phyloP scores from a whole-genome alignment of 2,888 invertebrate genomes.

The Pyrocoelia pectoralis region DNA sequence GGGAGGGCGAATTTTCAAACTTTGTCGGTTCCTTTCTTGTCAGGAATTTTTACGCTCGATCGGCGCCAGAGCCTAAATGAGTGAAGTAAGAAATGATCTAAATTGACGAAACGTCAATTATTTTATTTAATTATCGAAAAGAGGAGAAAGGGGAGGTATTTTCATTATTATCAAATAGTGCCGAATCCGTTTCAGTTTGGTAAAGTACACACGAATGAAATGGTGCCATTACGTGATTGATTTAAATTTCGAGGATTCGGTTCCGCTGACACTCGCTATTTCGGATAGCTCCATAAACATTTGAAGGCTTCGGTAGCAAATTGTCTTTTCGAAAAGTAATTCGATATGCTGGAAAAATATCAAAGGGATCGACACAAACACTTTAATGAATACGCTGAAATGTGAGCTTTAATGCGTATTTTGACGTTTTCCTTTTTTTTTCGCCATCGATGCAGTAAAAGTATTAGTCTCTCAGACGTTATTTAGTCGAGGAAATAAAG shows the following conservation, averaged over 20 bases:
- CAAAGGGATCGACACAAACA: constrained; percentile 7
- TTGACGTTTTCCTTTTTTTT: neutral
- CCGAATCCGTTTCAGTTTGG: no score
- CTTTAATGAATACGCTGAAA: constrained; percentile 4
- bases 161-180: no score
- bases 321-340: constrained; percentile 21
- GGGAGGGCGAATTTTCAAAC: no score
- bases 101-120: neutral
- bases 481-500: no score
- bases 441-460: no score
- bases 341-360: constrained; percentile 13
- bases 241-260: constrained; percentile 32
- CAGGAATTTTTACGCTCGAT: no score
- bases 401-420: constrained; percentile 27
- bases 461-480: constrained; percentile 43
- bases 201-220: constrained; percentile 23
- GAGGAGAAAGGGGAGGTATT: no score
- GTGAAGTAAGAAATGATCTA: neutral
- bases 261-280: constrained; percentile 30
- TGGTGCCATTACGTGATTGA: constrained; percentile 31
- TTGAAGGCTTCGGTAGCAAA: constrained; percentile 24
- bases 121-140: neutral
- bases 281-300: constrained; percentile 31
- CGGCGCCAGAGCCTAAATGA: no score
- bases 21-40: no score